Base-by-base conservation (phyloP, 2,888 invertebrate species). In the Cryptus viduatorius region DNA sequence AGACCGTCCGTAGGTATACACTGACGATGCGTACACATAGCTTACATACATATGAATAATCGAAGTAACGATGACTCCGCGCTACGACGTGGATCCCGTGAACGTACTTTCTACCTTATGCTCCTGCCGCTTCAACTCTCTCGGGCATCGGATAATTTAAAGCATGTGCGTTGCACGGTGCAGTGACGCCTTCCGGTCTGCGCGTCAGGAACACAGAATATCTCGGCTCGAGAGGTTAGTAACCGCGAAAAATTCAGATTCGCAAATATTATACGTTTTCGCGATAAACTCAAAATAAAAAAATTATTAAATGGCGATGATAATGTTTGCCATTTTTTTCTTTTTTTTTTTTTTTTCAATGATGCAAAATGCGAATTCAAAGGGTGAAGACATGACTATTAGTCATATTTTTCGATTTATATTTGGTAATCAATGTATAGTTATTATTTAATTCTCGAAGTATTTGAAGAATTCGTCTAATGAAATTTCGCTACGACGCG, bases 131-230 rank as follows among this genome's bases (percentile, higher is more conserved):
- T 64, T 31, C 48, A 31, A 46, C 64, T 53, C 61, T 29, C 44
- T 59, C n/a, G 37, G 12, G 42, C 31, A 64, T 76, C 69, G 64
- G 44, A 61, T 81, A 71, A 82, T 77, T 77, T 7, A 50, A 82
- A 37, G 8, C 65, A 69, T 67, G 56, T 65, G 71, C 69, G 64
- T 81, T 46, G 46, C 61, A 31, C 64, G 50, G 19, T 31, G 7
- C 37, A 65, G 56, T 12, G 76, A 82, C 71, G 76, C 56, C 82
- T 82, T 77, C 65, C 82, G 68, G 77, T 65, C 82, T 76, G 69
- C 29, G 24, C 59, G 59, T 12, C 29, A 4, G 14, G 3, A 12
- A 24, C 4, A 10, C 19, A 12, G 12, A 14, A 14, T 24, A 59
- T 12, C 4, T 29, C 29, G 59, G 4, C 12, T 12, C 4, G 29